These are phyloP conservation scores for Protobothrops flavoviridis DNA, from an alignment of 2,113 vertebrate species.

Conservation along the genomic window DNA sequence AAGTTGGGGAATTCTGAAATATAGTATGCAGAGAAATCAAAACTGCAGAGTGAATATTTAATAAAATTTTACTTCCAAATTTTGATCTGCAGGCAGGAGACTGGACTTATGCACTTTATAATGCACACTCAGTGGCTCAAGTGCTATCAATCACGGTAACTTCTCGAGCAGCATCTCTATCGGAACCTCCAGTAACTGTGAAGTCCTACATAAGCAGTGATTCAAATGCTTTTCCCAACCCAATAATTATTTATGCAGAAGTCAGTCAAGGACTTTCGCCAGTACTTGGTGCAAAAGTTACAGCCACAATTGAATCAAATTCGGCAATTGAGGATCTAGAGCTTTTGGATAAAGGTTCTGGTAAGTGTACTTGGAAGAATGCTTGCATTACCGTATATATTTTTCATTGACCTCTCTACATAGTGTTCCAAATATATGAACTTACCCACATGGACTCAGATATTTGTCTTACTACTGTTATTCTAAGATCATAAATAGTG, in stretches of 20 bases:
- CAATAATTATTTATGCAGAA: constrained; percentile 64
- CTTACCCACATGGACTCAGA: background rate
- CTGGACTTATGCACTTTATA: constrained; percentile 68
- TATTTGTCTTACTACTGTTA: background rate
- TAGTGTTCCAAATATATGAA: background rate
- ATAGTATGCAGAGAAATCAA: background rate
- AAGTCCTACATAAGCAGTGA: constrained; percentile 52
- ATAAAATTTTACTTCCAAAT: background rate
- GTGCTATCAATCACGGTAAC: constrained; percentile 62
- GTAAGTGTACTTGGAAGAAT: constrained; percentile 45
- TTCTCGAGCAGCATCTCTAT: constrained; percentile 52
- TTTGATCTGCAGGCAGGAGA: constrained; percentile 57
- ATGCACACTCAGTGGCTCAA: constrained; percentile 31
- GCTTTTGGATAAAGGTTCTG: constrained; percentile 71
- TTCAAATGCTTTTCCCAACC: constrained; percentile 35
- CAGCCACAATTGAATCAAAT: constrained; percentile 59
- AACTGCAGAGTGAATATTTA: background rate
- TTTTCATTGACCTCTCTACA: background rate
- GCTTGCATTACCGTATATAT: background rate
- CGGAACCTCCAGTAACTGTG: constrained; percentile 55
- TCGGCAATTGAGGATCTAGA: constrained; percentile 35
- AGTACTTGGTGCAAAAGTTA: constrained; percentile 68
- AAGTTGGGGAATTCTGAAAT: background rate
- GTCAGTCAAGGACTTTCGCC: constrained; percentile 72
- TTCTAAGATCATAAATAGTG: background rate